Base-by-base conservation (phyloP, 2,888 invertebrate species). In the Seira musarum region DNA sequence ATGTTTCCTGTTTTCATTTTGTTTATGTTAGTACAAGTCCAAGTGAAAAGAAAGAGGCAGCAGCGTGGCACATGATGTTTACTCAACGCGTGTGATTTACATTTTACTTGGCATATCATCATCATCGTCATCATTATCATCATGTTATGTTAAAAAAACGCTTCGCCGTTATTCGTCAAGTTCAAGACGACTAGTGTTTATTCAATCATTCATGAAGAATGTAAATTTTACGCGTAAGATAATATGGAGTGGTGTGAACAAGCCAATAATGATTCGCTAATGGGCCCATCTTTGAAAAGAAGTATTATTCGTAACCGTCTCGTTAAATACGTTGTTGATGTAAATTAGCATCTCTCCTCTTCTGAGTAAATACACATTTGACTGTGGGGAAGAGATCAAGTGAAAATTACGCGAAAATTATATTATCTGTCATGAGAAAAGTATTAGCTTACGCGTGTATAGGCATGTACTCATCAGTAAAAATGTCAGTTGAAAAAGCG, bases 201-300 rank as follows among this genome's bases (percentile, higher is more conserved):
- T n/a, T n/a, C 49, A n/a, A 49, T 49, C 49, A 49, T 49, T 49
- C 49, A 49, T n/a, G 49, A 49, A 49, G 49, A 49, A 49, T 76
- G 69, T 40, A 78, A 65, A 71, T 78, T 66, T 78, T 70, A 71
- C 57, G 24, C 61, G 57, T 60, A 61, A 61, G 70, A 71, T 71
- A 57, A 71, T 24, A 66, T 49, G 66, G 71, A 65, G 49, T 53
- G 60, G 77, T 78, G 79, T 79, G 68, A 79, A 79, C 79, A 72
- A 79, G 79, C 66, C 68, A 65, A 79, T 79, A 79, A 79, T 72
- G 66, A 72, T 68, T 67, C 49, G 30, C 79, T 79, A 79, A 79
- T 79, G 30, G 63, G 70, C 30, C 63, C 64, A 61, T 30, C 63
- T 75, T 69, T 49, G 2, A 13, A 70, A 65, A 70, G 70, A 53